phyloP scores from a whole-genome alignment of 2,888 invertebrate species.

The Hypena proboscidalis region DNA sequence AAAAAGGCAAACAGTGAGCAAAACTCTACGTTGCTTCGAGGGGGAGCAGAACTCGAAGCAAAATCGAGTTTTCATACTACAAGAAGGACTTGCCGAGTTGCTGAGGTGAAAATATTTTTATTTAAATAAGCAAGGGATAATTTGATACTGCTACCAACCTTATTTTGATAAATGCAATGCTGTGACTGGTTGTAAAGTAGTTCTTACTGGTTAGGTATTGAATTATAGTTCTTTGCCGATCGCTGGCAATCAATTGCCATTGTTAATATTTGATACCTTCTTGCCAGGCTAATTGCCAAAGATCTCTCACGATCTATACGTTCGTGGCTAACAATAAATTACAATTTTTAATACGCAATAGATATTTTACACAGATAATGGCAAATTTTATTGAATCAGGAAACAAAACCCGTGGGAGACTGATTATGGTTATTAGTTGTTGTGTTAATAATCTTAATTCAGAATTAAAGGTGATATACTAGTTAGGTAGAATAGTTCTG shows the following conservation, averaged over 20 bases:
- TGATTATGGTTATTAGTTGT: conserved; percentile 38
- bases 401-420: conserved; percentile 66
- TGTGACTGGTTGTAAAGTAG: too few relatives aligned
- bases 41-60: too few relatives aligned
- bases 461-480: conserved; percentile 37
- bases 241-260: conserved; percentile 28
- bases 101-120: too few relatives aligned
- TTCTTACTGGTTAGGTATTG: too few relatives aligned
- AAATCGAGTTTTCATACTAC: too few relatives aligned
- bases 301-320: conserved; percentile 41
- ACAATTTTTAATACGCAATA: conserved; percentile 45
- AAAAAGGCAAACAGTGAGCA: too few relatives aligned
- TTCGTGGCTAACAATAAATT: conserved; percentile 39
- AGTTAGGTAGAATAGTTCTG: conserved; percentile 8
- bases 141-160: too few relatives aligned
- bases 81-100: too few relatives aligned
- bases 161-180: too few relatives aligned
- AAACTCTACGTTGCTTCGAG: too few relatives aligned
- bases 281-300: conserved; percentile 32
- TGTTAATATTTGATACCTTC: conserved; percentile 31
- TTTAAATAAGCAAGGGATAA: too few relatives aligned
- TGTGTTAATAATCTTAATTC: conserved; percentile 46
- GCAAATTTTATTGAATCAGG: conserved; percentile 58
- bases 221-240: background rate
- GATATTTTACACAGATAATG: conserved; percentile 53